Percentiles rank a stretch among this genome's conserved stretches.
Evolutionary conservation across 2,797 vertebrate species (phyloP).

Genomic region (Lacerta agilis): DNA sequence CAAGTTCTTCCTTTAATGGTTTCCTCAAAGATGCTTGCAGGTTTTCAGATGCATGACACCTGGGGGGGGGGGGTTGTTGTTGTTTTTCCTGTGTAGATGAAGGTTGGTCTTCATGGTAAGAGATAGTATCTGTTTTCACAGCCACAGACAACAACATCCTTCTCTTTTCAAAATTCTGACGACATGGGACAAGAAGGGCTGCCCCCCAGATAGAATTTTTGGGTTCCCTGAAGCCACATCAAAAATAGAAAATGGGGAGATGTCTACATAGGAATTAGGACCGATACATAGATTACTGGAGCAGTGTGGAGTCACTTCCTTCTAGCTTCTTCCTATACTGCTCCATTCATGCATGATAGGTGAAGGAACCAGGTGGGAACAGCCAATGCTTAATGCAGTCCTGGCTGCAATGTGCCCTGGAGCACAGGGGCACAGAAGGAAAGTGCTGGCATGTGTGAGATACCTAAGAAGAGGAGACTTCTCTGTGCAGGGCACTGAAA

Average conservation of each 20-base stretch:
- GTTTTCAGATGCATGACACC: slow-evolving; percentile 31
- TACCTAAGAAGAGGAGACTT: too few species aligned
- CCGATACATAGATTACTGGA: not conserved
- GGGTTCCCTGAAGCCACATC: not conserved
- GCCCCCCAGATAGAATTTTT: not conserved
- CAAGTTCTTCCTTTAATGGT: slow-evolving; percentile 9
- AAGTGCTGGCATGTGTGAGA: not conserved
- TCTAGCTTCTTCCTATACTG: not conserved
- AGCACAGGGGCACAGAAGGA: not conserved
- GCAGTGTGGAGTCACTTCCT: not conserved
- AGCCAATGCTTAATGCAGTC: not conserved
- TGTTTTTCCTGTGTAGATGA: slow-evolving; percentile 16
- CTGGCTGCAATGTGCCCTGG: not conserved
- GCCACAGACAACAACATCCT: not conserved
- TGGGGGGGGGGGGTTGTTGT: not conserved
- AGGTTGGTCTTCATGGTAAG: not conserved
- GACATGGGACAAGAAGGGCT: not conserved
- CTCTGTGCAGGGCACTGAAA: not conserved
- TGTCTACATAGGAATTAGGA: not conserved
- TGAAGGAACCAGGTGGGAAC: not conserved
- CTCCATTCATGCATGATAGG: not conserved
- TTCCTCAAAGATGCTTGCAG: accelerated
- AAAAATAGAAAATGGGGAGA: too few species aligned
- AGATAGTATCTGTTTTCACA: not conserved
- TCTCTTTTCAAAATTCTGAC: not conserved